Evolutionary conservation across 2,797 vertebrate genomes (phyloP), one percentile per base, ranked within the genome.

Genomic region (Microchirus variegatus): DNA sequence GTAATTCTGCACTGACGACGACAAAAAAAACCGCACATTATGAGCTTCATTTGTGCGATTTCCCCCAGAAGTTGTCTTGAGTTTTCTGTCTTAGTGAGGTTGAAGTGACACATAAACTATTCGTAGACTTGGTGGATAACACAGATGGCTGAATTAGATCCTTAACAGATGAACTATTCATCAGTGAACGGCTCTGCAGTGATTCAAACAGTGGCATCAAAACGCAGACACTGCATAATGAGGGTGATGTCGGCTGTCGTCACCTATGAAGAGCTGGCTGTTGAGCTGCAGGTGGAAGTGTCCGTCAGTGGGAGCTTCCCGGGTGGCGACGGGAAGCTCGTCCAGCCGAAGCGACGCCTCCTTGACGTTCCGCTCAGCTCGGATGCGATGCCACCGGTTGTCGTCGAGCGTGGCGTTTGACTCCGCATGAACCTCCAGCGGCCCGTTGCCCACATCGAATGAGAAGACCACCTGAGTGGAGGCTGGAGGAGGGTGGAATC

Each of bases 231-330:
- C 26, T 31, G 26, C n/a, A n/a, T n/a, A n/a, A n/a, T n/a, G n/a
- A 3, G 2, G 7, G 7, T 31, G 7, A 5, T 31, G 31, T 31
- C 1, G 10, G 14, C 40, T 12, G 10, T 11, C 14, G 3, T 81
- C 91, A 97, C 96, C 96, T 78, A 98, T 93, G 91, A 97, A 96
- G 18, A 97, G 92, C 60, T 95, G 96, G 82, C 94, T 95, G 88
- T 92, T 97, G 74, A 97, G 94, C 80, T 97, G 95, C 68, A 96
- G 85, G 60, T 93, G 93, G 64, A 96, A 91, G 42, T 95, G 94
- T 16, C 95, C 96, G 10, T 96, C 95, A 5, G 91, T 71, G 0
- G 93, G 91, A 6, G 93, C 93, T 59, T 92, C 86, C 53, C 83
- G 69, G 0, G 91, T 81, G 67, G 92, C 91, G 12, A 60, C 84